Evolutionary conservation across 1,140 invertebrate genomes (phyloP).

Genomic region (Drosophila lacertosa): DNA sequence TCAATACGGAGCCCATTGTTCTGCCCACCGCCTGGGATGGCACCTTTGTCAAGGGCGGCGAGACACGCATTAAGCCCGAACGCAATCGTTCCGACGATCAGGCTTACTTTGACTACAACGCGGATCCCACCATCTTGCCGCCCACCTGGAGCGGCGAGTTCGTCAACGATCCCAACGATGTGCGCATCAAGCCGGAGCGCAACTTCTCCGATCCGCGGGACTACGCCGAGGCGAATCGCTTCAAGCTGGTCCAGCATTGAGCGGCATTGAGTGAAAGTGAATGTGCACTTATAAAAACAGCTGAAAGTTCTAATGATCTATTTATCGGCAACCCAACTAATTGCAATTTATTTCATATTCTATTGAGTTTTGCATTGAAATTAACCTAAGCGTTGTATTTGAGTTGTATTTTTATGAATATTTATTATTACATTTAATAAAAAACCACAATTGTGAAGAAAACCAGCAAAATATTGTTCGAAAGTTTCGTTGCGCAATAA

Average conservation of each 20-base stretch:
- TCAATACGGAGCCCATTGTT: slow-evolving; percentile 68
- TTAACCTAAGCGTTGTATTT: slow-evolving; percentile 66
- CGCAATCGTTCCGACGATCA: slow-evolving; percentile 79
- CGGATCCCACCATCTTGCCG: slow-evolving; percentile 69
- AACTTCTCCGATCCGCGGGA: slow-evolving; percentile 79
- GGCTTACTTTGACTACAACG: slow-evolving; percentile 70
- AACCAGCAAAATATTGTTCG: slow-evolving; percentile 38
- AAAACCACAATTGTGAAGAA: slow-evolving; percentile 36
- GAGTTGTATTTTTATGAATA: slow-evolving; percentile 55
- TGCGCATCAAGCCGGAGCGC: slow-evolving; percentile 77
- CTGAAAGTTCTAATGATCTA: slow-evolving; percentile 8
- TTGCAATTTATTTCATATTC: slow-evolving; percentile 46
- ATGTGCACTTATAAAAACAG: slow-evolving; percentile 27
- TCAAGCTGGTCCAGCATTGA: slow-evolving; percentile 65
- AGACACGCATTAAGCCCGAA: slow-evolving; percentile 65
- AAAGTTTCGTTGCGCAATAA: slow-evolving; percentile 33
- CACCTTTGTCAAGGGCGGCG: slow-evolving; percentile 71
- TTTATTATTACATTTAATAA: slow-evolving; percentile 72
- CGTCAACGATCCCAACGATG: slow-evolving; percentile 76
- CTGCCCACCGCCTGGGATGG: slow-evolving; percentile 81
- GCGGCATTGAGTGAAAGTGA: not conserved
- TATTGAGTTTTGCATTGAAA: slow-evolving; percentile 54
- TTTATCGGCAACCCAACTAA: slow-evolving; percentile 46
- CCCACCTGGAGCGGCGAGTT: slow-evolving; percentile 80
- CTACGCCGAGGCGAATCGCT: slow-evolving; percentile 76